These are phyloP conservation scores for Heliconius himera DNA, from an alignment of 1,140 invertebrate genomes.

Conservation along the genomic window DNA sequence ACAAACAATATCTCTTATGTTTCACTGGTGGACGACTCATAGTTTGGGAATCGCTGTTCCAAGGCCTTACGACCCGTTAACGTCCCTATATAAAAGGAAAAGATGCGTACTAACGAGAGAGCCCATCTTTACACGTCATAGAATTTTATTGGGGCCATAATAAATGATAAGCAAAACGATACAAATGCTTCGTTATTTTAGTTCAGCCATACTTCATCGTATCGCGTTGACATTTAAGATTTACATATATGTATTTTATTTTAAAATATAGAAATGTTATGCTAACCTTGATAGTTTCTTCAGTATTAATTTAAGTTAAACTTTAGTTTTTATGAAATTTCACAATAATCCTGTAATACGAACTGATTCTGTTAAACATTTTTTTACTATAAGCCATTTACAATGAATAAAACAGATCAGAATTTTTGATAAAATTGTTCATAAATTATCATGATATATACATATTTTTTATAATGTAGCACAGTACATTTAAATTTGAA, in stretches of 20 bases:
- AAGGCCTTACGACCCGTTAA: constrained; percentile 11
- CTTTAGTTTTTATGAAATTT: too few species aligned
- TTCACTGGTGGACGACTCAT: not conserved
- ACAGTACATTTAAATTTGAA: not conserved
- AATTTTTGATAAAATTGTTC: too few species aligned
- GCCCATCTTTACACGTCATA: constrained; percentile 29
- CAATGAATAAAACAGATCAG: too few species aligned
- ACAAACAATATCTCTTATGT: not conserved
- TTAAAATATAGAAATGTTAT: not conserved
- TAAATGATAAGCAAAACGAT: constrained; percentile 15
- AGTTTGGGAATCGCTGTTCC: not conserved
- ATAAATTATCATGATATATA: too few species aligned
- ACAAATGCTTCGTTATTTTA: constrained; percentile 5
- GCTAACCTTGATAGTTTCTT: too few species aligned
- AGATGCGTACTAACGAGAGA: constrained; percentile 27
- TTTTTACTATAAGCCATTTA: too few species aligned
- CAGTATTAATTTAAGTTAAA: too few species aligned
- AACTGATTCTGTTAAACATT: too few species aligned
- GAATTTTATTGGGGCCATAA: constrained; percentile 23
- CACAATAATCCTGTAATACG: too few species aligned
- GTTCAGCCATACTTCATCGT: not conserved
- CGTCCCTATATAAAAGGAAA: constrained; percentile 27
- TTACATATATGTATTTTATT: not conserved
- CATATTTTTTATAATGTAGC: too few species aligned
- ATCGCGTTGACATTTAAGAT: constrained; percentile 1